Conservation (phyloP, 2,888 invertebrate genomes). For the Heteromurus nitidus region DNA sequence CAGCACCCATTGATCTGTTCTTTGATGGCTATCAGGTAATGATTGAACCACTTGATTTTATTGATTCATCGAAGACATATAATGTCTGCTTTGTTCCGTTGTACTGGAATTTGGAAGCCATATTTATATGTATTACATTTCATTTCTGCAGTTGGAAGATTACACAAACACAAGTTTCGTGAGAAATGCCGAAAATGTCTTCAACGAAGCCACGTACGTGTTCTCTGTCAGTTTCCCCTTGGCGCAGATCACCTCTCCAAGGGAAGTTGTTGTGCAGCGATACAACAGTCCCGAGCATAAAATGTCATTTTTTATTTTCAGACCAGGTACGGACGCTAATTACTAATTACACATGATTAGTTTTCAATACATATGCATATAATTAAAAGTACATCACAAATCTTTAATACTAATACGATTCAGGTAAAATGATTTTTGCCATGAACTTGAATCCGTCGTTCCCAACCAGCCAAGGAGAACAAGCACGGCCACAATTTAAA, state of each 20-base stretch:
- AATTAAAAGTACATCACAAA: too few species aligned
- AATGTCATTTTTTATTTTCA: slow-evolving; percentile 39
- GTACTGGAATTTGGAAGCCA: not conserved
- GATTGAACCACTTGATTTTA: too few species aligned
- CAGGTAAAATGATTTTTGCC: too few species aligned
- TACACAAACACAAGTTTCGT: slow-evolving; percentile 43
- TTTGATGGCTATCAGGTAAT: slow-evolving; percentile 61
- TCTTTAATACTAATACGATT: too few species aligned
- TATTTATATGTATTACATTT: not conserved
- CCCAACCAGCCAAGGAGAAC: slow-evolving; percentile 25
- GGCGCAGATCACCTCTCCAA: slow-evolving; percentile 17
- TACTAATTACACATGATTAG: slow-evolving; percentile 7
- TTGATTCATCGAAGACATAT: too few species aligned
- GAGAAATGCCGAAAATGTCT: slow-evolving; percentile 66
- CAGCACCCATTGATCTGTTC: slow-evolving; percentile 46
- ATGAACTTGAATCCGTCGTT: too few species aligned
- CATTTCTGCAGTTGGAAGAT: slow-evolving; percentile 50
- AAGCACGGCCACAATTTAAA: not conserved
- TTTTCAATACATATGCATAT: too few species aligned
- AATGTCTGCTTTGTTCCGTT: not conserved
- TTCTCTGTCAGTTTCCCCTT: slow-evolving; percentile 53
- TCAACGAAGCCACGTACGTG: slow-evolving; percentile 64
- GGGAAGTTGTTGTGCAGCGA: slow-evolving; percentile 24
- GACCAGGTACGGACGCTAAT: slow-evolving; percentile 52
- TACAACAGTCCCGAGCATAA: slow-evolving; percentile 9